These are phyloP conservation scores for Tachuris rubrigastra DNA, from an alignment of 2,113 vertebrate genomes.

Conservation along the genomic window DNA sequence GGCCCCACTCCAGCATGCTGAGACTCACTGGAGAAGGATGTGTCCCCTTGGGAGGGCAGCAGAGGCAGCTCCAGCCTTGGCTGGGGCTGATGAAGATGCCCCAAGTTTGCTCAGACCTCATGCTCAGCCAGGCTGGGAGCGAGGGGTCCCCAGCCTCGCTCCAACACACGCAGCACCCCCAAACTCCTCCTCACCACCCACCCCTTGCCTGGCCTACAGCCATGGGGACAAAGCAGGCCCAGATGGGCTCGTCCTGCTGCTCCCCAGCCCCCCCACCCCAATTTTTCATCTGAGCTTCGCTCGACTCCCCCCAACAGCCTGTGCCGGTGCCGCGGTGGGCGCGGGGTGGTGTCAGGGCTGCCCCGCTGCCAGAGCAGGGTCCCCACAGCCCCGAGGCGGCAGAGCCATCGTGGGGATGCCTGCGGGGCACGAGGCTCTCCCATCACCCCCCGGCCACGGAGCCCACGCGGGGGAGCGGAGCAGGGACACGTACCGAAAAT, in stretches of 20 bases:
- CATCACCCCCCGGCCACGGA: neutral
- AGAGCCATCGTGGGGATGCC: accelerated
- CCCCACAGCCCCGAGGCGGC: neutral
- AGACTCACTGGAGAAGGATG: accelerated
- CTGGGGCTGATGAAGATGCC: neutral
- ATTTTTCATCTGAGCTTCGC: neutral
- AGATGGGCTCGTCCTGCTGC: neutral
- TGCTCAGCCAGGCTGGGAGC: accelerated
- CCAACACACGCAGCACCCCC: neutral
- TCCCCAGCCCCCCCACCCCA: too few species aligned
- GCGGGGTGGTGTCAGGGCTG: neutral
- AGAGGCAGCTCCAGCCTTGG: neutral
- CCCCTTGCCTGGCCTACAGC: accelerated
- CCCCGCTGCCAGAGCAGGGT: neutral
- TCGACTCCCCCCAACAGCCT: neutral
- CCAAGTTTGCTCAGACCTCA: neutral
- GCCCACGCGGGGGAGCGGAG: neutral
- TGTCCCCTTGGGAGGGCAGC: neutral
- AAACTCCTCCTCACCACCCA: accelerated
- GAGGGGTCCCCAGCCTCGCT: accelerated
- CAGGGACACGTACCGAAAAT: conserved; percentile 85
- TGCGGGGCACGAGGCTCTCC: neutral
- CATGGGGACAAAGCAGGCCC: neutral
- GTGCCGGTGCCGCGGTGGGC: accelerated
- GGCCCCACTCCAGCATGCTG: accelerated